Conservation (phyloP, 2,888 invertebrate genomes). For the Acanthosoma haemorrhoidale region DNA sequence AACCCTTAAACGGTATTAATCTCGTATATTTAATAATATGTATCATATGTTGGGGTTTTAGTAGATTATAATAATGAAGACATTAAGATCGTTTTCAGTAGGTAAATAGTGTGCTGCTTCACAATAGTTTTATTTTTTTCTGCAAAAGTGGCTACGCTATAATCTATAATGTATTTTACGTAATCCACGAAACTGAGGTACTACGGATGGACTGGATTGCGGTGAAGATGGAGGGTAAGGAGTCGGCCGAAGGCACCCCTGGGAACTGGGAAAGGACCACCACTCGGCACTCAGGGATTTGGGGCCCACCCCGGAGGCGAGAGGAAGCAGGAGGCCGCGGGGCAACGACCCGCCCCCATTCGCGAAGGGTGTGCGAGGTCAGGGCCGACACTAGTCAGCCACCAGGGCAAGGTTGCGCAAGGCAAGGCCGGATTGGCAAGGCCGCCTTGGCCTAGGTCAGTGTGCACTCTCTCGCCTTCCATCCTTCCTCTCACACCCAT, state of each 20-base stretch:
- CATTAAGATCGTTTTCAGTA: too few species aligned
- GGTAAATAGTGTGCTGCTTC: too few species aligned
- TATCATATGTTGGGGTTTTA: too few species aligned
- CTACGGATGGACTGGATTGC: neutral
- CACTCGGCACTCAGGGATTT: neutral
- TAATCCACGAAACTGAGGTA: too few species aligned
- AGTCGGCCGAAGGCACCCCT: neutral
- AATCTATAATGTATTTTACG: too few species aligned
- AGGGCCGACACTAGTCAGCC: neutral
- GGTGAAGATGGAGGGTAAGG: neutral
- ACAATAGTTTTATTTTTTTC: too few species aligned
- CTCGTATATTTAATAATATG: too few species aligned
- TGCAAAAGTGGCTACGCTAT: too few species aligned
- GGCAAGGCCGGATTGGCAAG: slow-evolving; percentile 11
- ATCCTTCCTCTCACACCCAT: neutral
- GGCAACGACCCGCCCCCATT: slow-evolving; percentile 4
- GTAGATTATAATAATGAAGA: too few species aligned
- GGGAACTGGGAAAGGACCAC: neutral
- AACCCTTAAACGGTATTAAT: too few species aligned
- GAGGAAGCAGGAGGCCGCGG: too few species aligned
- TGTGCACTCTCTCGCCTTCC: neutral
- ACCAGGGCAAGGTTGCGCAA: slow-evolving; percentile 9
- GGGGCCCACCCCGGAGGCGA: too few species aligned
- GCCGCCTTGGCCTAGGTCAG: slow-evolving; percentile 16
- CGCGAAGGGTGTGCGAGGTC: neutral